phyloP scores from a whole-genome alignment of 2,113 vertebrate genomes.

The Microtus montanus region DNA sequence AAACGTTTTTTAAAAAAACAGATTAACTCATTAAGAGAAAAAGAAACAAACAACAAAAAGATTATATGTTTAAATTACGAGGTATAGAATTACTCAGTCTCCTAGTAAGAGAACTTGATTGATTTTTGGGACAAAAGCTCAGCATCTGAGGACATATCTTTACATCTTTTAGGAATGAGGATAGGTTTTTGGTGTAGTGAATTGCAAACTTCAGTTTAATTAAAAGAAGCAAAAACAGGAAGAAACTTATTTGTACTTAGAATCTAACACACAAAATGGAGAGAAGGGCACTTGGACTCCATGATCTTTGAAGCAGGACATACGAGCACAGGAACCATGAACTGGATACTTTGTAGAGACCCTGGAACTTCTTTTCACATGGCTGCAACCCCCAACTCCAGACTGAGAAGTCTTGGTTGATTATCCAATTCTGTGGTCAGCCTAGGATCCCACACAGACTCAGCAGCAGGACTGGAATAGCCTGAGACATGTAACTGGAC shows the following conservation, averaged over 20 bases:
- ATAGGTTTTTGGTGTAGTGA: background rate
- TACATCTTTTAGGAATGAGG: constrained; percentile 3
- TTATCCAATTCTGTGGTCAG: background rate
- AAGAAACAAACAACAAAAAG: background rate
- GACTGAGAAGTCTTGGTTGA: background rate
- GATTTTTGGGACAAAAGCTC: background rate
- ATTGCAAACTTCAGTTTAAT: background rate
- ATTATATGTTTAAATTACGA: background rate
- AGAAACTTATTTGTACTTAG: background rate
- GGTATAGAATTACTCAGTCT: background rate
- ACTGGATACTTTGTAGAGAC: background rate
- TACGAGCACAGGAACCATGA: background rate
- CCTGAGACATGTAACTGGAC: background rate
- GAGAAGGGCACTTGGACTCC: background rate
- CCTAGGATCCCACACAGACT: background rate
- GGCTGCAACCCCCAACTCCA: background rate
- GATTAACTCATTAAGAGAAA: constrained; percentile 19
- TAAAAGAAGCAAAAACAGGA: background rate
- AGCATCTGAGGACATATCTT: background rate
- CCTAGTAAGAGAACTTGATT: background rate
- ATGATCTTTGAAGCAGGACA: background rate
- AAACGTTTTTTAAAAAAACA: background rate
- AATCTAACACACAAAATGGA: background rate
- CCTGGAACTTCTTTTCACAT: background rate
- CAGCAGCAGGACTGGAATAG: background rate